phyloP scores from a whole-genome alignment of 2,888 invertebrate species.

The Pollenia angustigena region DNA sequence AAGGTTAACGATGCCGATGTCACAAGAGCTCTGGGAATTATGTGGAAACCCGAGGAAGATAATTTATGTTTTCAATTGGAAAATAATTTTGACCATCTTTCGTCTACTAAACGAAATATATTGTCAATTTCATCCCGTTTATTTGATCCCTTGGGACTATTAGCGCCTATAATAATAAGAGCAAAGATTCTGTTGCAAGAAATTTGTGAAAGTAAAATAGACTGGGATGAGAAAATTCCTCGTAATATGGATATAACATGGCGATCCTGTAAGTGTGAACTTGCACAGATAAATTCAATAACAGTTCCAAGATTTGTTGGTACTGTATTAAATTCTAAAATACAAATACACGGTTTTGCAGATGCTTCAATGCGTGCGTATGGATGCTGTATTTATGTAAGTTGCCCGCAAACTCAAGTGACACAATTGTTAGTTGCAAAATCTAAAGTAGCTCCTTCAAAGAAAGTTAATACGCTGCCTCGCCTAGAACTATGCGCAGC shows the following conservation, averaged over 20 bases:
- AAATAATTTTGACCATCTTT: conserved; percentile 1
- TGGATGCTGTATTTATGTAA: background rate
- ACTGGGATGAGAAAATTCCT: no score
- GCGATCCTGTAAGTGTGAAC: no score
- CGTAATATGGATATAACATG: no score
- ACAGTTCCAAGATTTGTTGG: no score
- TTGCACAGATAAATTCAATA: background rate
- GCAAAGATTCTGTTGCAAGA: no score
- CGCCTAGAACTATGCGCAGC: no score
- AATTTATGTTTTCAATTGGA: conserved; percentile 4
- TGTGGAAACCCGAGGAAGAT: conserved; percentile 7
- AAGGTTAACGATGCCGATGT: background rate
- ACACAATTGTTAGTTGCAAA: no score
- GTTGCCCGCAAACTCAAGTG: background rate
- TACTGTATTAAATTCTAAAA: no score
- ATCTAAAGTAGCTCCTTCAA: background rate
- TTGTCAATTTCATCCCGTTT: conserved; percentile 37
- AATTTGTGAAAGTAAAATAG: no score
- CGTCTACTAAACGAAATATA: conserved; percentile 20
- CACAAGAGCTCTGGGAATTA: background rate
- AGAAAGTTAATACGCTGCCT: no score
- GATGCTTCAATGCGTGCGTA: no score
- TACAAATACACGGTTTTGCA: no score
- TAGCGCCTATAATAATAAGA: background rate
- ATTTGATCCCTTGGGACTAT: conserved; percentile 27